Conservation (phyloP, 2,113 vertebrate genomes). For the Ceyx melanurus region DNA sequence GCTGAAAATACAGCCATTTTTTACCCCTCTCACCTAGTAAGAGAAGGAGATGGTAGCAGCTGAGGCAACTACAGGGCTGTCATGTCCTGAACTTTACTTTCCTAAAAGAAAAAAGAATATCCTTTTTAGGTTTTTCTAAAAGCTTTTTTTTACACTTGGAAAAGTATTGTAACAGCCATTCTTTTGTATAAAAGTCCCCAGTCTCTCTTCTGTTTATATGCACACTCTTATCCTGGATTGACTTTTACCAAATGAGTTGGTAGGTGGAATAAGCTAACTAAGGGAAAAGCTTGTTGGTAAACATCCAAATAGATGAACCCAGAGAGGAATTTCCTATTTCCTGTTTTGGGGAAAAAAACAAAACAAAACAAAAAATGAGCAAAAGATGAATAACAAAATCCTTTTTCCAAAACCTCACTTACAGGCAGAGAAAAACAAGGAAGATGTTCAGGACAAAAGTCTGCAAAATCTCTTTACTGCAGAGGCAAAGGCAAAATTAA, state of each 20-base stretch:
- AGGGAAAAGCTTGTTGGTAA: conserved; percentile 28
- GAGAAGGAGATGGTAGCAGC: background rate
- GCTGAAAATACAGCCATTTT: background rate
- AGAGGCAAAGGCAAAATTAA: background rate
- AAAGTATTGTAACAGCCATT: background rate
- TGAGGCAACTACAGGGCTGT: background rate
- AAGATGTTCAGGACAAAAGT: background rate
- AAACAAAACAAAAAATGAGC: too few species aligned
- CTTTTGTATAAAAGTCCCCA: background rate
- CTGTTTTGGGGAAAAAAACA: background rate
- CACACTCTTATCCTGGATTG: background rate
- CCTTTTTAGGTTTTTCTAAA: background rate
- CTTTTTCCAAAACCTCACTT: background rate
- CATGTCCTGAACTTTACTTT: background rate
- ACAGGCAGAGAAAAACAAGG: background rate
- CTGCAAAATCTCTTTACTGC: background rate
- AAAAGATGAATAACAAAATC: background rate
- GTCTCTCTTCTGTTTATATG: background rate
- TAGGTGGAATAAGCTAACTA: conserved; percentile 27
- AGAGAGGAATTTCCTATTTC: conserved; percentile 35
- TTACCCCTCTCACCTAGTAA: background rate
- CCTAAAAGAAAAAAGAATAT: background rate
- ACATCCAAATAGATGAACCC: background rate
- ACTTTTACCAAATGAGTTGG: conserved; percentile 5
- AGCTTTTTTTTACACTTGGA: background rate